phyloP scores from a whole-genome alignment of 2,888 invertebrate species.

The Melangyna quadrimaculata region DNA sequence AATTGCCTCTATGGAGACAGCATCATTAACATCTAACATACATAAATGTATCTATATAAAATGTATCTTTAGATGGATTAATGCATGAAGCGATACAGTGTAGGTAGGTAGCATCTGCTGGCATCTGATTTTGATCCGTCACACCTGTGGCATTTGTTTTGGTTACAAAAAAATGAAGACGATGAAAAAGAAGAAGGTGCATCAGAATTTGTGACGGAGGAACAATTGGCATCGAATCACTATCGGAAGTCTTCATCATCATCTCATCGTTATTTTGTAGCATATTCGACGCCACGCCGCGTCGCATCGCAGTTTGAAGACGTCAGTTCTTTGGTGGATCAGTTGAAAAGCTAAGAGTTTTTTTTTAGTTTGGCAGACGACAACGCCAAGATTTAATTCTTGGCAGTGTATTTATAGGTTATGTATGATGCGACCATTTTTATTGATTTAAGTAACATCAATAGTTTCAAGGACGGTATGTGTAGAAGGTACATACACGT shows the following conservation, averaged over 20 bases:
- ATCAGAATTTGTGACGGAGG: constrained; percentile 26
- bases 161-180: neutral
- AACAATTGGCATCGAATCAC: constrained; percentile 45
- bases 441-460: constrained; percentile 3
- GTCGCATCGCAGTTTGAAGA: neutral
- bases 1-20: neutral
- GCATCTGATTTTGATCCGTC: constrained; percentile 55
- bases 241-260: constrained; percentile 46
- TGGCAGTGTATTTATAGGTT: neutral
- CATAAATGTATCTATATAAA: neutral
- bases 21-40: constrained; percentile 14
- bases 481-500: neutral
- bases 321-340: constrained; percentile 23
- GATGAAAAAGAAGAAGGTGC: constrained; percentile 16
- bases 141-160: constrained; percentile 63
- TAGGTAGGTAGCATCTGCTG: constrained; percentile 32
- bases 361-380: neutral
- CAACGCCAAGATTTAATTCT: neutral
- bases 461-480: neutral
- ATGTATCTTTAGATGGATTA: neutral
- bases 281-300: neutral
- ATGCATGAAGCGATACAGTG: neutral
- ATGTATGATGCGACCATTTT: neutral
- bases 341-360: constrained; percentile 9
- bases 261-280: neutral